Base-by-base conservation (phyloP, 2,797 vertebrate species). In the Trematocara caparti region DNA sequence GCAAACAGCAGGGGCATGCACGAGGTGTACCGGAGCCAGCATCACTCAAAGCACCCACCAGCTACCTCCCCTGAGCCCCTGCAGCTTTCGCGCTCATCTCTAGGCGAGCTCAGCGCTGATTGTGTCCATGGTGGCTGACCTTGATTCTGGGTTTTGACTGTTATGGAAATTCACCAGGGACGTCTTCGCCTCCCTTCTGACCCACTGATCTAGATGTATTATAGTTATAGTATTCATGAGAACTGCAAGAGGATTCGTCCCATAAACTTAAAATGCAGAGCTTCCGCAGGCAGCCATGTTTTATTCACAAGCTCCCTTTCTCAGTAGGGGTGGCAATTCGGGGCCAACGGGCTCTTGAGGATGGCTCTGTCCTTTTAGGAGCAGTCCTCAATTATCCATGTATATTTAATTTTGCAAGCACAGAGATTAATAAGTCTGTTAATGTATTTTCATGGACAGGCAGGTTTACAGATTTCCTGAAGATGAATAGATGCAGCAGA, bases 221-320 rank as follows among this genome's bases (percentile, higher is more conserved):
- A 87, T 93, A 95, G 90, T 88, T 91, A 89, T 91, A 74, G 73
- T 92, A 94, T 95, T 96, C 95, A 94, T 93, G 91, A 94, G 84
- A 87, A 86, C 82, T 74, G 82, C 89, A 78, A 36, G 91, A 89
- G 85, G 83, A 93, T 95, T 93, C 80, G 86, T 96, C 93, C 94
- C 93, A 94, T 94, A 94, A 95, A 94, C 88, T 86, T 95, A 92
- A 94, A 95, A 95, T 95, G 93, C 91, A 93, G 87, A 88, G 82
- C 85, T 86, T 90, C 77, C 62, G 79, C 19, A 17, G 84, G 77
- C 80, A 64, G 53, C 34, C 78, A 96, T 96, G 94, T 96, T 96
- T 96, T 96, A 96, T 97, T 97, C 95, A 96, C 59, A 59, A 90
- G 90, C 81, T 80, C 51, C 82, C 84, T 86, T 83, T 84, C 86